Conservation (phyloP, 2,113 vertebrate genomes). For the Campylomormyrus tamandua region DNA sequence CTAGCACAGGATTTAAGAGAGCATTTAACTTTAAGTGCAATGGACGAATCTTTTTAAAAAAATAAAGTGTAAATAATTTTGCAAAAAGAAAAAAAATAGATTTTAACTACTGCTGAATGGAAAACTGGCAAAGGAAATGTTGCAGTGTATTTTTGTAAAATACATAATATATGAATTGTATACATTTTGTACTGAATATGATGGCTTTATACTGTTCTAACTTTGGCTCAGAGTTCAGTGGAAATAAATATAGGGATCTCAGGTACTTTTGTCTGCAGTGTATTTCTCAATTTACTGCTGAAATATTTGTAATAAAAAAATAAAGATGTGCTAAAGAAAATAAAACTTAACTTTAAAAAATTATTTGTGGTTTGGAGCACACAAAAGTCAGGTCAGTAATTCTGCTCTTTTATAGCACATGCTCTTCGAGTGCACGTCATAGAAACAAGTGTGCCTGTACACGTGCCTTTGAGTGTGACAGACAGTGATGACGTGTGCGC, state of each 20-base stretch:
- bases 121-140: slow-evolving; percentile 58
- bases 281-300: neutral
- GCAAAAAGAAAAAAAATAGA: neutral
- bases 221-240: slow-evolving; percentile 41
- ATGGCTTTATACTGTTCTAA: slow-evolving; percentile 26
- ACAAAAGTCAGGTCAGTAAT: neutral
- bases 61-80: slow-evolving; percentile 39
- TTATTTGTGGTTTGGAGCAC: neutral
- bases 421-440: neutral
- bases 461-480: neutral
- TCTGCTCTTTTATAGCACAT: neutral
- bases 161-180: slow-evolving; percentile 50
- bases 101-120: slow-evolving; percentile 46
- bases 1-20: neutral
- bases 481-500: neutral
- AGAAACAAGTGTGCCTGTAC: neutral
- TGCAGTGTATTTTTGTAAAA: slow-evolving; percentile 79
- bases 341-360: neutral
- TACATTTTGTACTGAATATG: slow-evolving; percentile 70
- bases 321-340: neutral
- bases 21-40: slow-evolving; percentile 9
- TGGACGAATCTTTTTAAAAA: neutral
- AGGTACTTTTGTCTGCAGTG: slow-evolving; percentile 9
- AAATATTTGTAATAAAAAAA: slow-evolving; percentile 9
- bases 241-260: slow-evolving; percentile 15